Evolutionary conservation across 1,140 invertebrate species (phyloP), one percentile per base, ranked within the genome.

Genomic region (Micrasema longulum): DNA sequence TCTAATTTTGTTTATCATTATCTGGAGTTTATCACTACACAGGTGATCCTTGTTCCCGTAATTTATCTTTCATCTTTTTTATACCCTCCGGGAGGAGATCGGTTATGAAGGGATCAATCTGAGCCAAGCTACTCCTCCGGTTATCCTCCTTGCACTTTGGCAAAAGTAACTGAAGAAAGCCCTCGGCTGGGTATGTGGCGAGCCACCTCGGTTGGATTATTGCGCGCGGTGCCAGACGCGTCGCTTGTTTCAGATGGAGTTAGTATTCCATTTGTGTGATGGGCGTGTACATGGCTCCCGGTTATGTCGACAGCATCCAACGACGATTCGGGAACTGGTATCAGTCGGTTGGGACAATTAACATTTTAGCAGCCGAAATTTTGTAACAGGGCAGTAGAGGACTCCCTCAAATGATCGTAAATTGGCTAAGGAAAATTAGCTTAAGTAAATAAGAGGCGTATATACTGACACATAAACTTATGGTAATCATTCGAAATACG

Each of bases 231-330:
- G 2, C 36, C 16, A 10, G 9, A 36, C 20, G 60, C n/a, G 10
- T 11, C 41, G 11, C 4, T 22, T 2, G 38, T 14, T 31, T 11
- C 20, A 47, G 22, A 14, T 45, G 53, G 48, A 12, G 14, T 43
- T 12, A 38, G 55, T 41, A 43, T 9, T 12, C 55, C 31, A 60
- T 41, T 38, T 60, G 55, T 38, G 31, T 47, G 60, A 64, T 64
- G 60, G 60, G 60, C 60, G 60, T 64, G 60, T 47, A 64, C 60
- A 64, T n/a, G 60, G 43, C 60, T 64, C 60, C 60, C 60, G 60
- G 60, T 64, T 47, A 64, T 64, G 60, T 64, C 60, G 60, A 64
- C 60, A 64, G 43, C 60, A 22, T 47, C 60, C 41, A 45, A 22
- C 60, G 41, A 35, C 38, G 55, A 60, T 60, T 60, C n/a, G 38